Evolutionary conservation across 1,140 invertebrate genomes (phyloP), one percentile per base, ranked within the genome.

Genomic region (Limonius californicus): DNA sequence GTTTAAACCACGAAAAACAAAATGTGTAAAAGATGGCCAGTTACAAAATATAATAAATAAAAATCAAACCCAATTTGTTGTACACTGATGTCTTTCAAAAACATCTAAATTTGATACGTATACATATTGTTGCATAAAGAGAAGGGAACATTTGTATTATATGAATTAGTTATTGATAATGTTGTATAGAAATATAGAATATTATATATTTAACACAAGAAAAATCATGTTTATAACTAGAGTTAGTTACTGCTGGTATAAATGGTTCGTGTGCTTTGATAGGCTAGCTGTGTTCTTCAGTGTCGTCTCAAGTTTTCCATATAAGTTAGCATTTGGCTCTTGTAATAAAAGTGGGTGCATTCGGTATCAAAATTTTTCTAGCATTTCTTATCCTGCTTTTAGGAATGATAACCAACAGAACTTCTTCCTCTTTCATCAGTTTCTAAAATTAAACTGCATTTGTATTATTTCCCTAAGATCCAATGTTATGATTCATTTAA

Each of bases 221-320:
- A 30, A 64, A 72, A 68, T 68, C 66, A 71, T 72, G 72, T 72
- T 72, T 73, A 74, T 71, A 68, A 70, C 64, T 63, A 63, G 62
- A 55, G 42, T 67, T 73, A 69, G 67, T 65, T 63, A 68, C 35
- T 61, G 72, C 71, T 66, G 72, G 73, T 76, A 67, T 75, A 75
- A 71, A 75, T 72, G 74, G 70, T 74, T 55, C 53, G 74, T 76
- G 74, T 74, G 74, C 74, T 76, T 76, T 66, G 68, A 67, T 73
- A 74, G 61, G 7, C 45, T 50, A 50, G 45, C 45, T 19, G 45
- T 50, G 45, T 50, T 50, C 45, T 50, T 50, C 45, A 50, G 45
- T 50, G 45, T 50, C 14, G 45, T 50, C 45, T 50, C 14, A 18
- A 50, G 9, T 50, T 50, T 50, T 19, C 20, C 6, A 21, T 50